phyloP scores from a whole-genome alignment of 2,113 vertebrate species.

The Galemys pyrenaicus region DNA sequence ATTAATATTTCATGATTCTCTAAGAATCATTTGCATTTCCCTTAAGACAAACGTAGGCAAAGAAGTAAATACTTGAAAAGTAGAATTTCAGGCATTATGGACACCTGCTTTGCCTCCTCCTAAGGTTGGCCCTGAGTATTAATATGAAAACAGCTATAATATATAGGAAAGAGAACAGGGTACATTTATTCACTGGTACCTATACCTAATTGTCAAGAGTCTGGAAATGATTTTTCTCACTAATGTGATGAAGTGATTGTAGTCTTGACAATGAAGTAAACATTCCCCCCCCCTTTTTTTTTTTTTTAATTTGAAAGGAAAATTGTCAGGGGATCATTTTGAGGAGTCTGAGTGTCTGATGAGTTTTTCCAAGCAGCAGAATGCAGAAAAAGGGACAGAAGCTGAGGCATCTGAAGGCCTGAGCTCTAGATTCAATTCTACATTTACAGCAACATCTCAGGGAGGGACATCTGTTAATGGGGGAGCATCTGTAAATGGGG shows the following conservation, averaged over 20 bases:
- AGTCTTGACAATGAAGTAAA: constrained; percentile 46
- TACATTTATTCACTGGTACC: constrained; percentile 47
- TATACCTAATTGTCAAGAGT: constrained; percentile 53
- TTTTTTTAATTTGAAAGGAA: not conserved
- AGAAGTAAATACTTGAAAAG: not conserved
- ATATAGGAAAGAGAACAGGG: not conserved
- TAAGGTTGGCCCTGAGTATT: not conserved
- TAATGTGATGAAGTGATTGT: constrained; percentile 50
- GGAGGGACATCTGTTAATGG: not conserved
- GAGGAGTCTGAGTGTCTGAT: not conserved
- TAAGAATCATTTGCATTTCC: constrained; percentile 22
- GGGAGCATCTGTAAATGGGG: not conserved
- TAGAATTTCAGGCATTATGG: not conserved
- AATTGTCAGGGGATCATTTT: not conserved
- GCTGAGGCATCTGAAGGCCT: not conserved
- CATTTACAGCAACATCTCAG: not conserved
- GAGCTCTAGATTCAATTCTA: not conserved
- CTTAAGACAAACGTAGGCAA: not conserved
- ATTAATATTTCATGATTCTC: not conserved
- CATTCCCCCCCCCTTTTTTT: not conserved
- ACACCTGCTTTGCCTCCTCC: constrained; percentile 29
- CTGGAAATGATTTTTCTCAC: constrained; percentile 54
- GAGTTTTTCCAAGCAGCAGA: not conserved
- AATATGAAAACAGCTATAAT: constrained; percentile 56
- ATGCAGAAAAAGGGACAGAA: not conserved